Percentiles rank a stretch among this genome's conserved stretches.
Evolutionary conservation across 2,113 vertebrate genomes (phyloP).

Genomic region (Stomatorhinus ivindoensis): DNA sequence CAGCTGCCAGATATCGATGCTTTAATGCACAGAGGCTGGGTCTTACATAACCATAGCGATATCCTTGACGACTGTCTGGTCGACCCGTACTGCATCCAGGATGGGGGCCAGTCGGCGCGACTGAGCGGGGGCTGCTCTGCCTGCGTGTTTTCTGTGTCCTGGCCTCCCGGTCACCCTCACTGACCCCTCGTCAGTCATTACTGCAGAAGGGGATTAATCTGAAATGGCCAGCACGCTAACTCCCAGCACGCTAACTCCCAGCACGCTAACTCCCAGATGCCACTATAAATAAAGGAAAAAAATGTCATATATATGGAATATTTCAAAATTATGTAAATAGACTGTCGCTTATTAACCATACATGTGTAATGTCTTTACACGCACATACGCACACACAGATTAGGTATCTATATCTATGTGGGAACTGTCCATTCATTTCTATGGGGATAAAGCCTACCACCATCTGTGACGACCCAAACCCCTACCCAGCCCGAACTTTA

Average conservation of each 20-base stretch:
- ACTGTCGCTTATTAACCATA: neutral
- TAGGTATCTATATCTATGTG: no score
- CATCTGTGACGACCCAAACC: no score
- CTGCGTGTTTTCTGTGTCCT: neutral
- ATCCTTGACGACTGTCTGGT: neutral
- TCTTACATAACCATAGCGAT: neutral
- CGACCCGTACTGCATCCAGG: neutral
- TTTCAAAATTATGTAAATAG: neutral
- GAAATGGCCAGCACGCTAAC: neutral
- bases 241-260: no score
- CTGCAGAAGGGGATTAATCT: neutral
- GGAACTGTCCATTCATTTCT: no score
- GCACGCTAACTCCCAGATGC: neutral
- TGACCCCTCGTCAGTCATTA: neutral
- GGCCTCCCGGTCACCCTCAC: neutral
- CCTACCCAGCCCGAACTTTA: no score
- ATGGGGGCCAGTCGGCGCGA: neutral
- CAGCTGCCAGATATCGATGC: neutral
- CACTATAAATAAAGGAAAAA: neutral
- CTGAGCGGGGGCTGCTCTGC: neutral
- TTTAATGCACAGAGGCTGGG: neutral
- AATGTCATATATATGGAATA: neutral
- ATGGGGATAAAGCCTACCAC: neutral
- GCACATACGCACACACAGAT: no score
- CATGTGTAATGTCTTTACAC: neutral